Percentiles rank a stretch among this genome's conserved stretches.
phyloP scores from a whole-genome alignment of 1,140 invertebrate genomes.

The Drosophila yakuba region DNA sequence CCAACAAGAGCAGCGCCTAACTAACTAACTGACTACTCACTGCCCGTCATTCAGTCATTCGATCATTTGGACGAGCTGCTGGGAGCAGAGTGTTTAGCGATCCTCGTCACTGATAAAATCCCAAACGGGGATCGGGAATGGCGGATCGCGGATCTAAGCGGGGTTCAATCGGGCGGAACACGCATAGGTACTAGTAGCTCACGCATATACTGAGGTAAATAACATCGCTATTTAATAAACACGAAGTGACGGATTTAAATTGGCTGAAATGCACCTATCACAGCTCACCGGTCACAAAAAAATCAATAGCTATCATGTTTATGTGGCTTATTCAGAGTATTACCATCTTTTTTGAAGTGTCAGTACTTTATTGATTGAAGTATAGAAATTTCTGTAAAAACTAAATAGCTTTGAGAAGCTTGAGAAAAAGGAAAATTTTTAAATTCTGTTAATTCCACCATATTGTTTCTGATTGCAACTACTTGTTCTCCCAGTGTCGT shows the following conservation, averaged over 20 bases:
- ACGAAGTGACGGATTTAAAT: background rate
- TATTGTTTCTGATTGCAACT: constrained; percentile 6
- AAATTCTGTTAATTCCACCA: background rate
- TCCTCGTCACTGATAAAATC: constrained; percentile 54
- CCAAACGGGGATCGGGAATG: constrained; percentile 32
- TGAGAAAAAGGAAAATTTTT: background rate
- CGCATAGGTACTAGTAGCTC: background rate
- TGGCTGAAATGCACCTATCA: background rate
- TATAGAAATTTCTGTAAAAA: background rate
- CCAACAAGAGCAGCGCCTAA: constrained; percentile 49
- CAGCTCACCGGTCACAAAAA: too few species aligned
- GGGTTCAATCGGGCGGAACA: constrained; percentile 28
- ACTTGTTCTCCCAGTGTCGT: constrained; percentile 6
- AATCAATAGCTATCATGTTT: too few species aligned
- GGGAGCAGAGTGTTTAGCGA: constrained; percentile 51
- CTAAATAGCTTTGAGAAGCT: too few species aligned
- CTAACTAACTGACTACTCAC: constrained; percentile 19
- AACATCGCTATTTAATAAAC: background rate
- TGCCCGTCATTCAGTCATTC: constrained; percentile 1
- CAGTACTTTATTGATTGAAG: background rate
- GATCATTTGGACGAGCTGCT: constrained; percentile 16
- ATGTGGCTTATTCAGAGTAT: too few species aligned
- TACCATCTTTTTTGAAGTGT: too few species aligned
- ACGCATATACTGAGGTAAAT: constrained; percentile 10
- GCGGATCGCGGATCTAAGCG: constrained; percentile 30